These are phyloP conservation scores for Andinoacara biseriatus DNA, from an alignment of 2,113 vertebrate species.

Conservation along the genomic window DNA sequence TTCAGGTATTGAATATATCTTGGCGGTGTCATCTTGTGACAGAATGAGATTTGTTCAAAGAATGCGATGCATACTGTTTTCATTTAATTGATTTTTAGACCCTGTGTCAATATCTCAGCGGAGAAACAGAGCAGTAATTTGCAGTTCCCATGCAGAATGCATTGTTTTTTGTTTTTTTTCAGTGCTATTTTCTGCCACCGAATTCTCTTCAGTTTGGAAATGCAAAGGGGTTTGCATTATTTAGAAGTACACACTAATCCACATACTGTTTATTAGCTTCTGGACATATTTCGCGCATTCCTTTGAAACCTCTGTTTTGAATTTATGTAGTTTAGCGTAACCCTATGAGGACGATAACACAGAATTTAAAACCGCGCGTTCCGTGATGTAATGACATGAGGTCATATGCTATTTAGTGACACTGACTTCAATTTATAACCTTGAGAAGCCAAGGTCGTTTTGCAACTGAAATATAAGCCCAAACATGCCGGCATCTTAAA, in stretches of 20 bases:
- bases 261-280: not conserved
- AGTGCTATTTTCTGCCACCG: constrained; percentile 11
- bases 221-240: constrained; percentile 23
- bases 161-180: constrained; percentile 9
- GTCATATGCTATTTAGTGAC: constrained; percentile 28
- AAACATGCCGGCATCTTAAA: constrained; percentile 37
- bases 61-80: constrained; percentile 48
- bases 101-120: constrained; percentile 48
- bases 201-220: constrained; percentile 17
- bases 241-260: constrained; percentile 3
- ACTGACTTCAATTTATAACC: constrained; percentile 48
- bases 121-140: constrained; percentile 56
- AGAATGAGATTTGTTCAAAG: constrained; percentile 55
- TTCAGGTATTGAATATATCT: constrained; percentile 56
- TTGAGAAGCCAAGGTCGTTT: constrained; percentile 55
- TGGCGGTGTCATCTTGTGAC: constrained; percentile 46
- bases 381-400: not conserved
- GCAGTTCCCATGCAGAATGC: constrained; percentile 28
- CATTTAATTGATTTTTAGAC: constrained; percentile 59
- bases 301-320: not conserved
- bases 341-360: not conserved
- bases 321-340: not conserved
- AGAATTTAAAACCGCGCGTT: constrained; percentile 3
- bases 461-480: constrained; percentile 44
- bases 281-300: not conserved